Evolutionary conservation across 2,888 invertebrate species (phyloP).

Genomic region (Automeris io): DNA sequence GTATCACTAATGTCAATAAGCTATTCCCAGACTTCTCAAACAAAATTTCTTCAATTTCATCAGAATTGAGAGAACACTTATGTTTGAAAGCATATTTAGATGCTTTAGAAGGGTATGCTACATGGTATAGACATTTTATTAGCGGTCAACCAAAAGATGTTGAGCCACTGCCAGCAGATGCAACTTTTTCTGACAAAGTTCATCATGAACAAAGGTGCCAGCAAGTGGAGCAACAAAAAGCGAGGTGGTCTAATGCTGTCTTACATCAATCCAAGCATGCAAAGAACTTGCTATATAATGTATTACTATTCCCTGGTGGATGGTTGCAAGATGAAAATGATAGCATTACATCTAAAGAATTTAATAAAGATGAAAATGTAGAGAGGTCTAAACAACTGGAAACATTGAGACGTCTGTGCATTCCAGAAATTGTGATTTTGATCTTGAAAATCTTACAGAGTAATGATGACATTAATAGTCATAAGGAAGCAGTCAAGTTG

Average conservation of each 20-base stretch:
- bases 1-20: conserved; percentile 69
- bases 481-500: conserved; percentile 81
- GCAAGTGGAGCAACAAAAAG: conserved; percentile 86
- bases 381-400: conserved; percentile 83
- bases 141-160: conserved; percentile 86
- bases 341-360: conserved; percentile 62
- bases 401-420: conserved; percentile 85
- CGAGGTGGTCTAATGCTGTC: conserved; percentile 84
- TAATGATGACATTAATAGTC: conserved; percentile 85
- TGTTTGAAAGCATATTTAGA: conserved; percentile 92
- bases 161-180: conserved; percentile 73
- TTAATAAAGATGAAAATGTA: conserved; percentile 58
- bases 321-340: conserved; percentile 88
- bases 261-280: conserved; percentile 85
- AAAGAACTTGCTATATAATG: conserved; percentile 88
- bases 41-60: conserved; percentile 54
- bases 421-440: conserved; percentile 89
- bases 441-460: conserved; percentile 87
- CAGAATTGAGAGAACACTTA: conserved; percentile 86
- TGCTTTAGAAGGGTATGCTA: conserved; percentile 90
- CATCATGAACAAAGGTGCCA: conserved; percentile 90
- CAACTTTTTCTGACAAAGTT: conserved; percentile 91
- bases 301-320: conserved; percentile 92
- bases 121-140: conserved; percentile 91
- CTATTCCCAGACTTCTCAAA: conserved; percentile 56